Evolutionary conservation across 2,888 invertebrate species (phyloP).

Genomic region (Biston betularia): DNA sequence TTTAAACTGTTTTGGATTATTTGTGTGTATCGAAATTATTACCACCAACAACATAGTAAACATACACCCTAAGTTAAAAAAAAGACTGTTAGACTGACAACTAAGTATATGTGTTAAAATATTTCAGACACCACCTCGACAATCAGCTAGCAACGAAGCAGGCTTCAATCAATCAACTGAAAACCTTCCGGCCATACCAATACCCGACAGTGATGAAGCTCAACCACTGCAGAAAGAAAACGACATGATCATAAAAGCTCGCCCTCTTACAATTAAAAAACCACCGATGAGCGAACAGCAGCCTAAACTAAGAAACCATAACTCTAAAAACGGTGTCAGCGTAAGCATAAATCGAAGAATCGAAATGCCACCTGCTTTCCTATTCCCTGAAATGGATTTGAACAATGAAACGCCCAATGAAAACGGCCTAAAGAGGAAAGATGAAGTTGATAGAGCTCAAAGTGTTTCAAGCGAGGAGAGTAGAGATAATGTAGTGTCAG

Average conservation of each 20-base stretch:
- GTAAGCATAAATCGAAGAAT: conserved; percentile 90
- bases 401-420: conserved; percentile 78
- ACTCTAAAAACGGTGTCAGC: conserved; percentile 86
- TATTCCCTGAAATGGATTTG: conserved; percentile 91
- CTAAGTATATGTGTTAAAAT: conserved; percentile 35
- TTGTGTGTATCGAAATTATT: too few relatives aligned
- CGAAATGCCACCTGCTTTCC: conserved; percentile 93
- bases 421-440: conserved; percentile 74
- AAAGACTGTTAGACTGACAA: conserved; percentile 9
- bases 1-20: too few relatives aligned
- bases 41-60: too few relatives aligned
- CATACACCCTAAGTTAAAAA: not conserved
- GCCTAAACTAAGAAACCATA: conserved; percentile 89
- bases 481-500: conserved; percentile 73
- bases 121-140: conserved; percentile 83
- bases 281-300: conserved; percentile 93
- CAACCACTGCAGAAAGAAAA: conserved; percentile 75
- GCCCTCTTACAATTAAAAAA: conserved; percentile 93
- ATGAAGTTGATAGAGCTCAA: conserved; percentile 77
- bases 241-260: conserved; percentile 90
- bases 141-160: conserved; percentile 75
- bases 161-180: conserved; percentile 68
- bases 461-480: conserved; percentile 77
- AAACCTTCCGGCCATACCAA: conserved; percentile 69
- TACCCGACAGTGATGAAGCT: conserved; percentile 70